Evolutionary conservation across 2,113 vertebrate species (phyloP), one percentile per base, ranked within the genome.

Genomic region (Larimichthys polyactis): DNA sequence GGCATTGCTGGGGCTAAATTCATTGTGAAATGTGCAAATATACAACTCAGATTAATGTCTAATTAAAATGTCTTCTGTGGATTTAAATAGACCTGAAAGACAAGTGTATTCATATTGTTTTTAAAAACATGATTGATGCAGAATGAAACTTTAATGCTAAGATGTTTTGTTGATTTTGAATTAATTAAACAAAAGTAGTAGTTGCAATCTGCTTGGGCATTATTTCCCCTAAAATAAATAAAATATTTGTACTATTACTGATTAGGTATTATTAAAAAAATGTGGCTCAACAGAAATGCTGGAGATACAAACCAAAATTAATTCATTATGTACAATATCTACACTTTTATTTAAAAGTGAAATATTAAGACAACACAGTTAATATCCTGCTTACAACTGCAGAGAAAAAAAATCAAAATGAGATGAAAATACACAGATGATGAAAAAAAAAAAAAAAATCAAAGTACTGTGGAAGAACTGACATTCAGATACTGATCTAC

Each of bases 301-400:
- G 0, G 8, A 36, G 22, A 71, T 11, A 58, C 3, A 16, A 71
- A 74, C 67, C 4, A 57, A 69, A 11, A 11, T n/a, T 40, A 57
- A 17, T 44, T 24, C 2, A 49, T 43, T 54, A 5, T 68, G 29
- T 44, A 66, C 15, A 71, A 66, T 63, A 20, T 71, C 12, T 24
- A 44, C 16, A 46, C 11, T 57, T 89, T 90, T 83, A 90, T 92
- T 88, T 76, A 76, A 80, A 79, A 87, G 57, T 73, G 5, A 82
- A 24, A 78, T 67, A 10, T 44, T 48, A 36, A 68, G 7, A 74
- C 59, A 57, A 15, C 48, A 68, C 17, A 49, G 20, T 52, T 64
- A 71, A 79, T 51, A 64, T 55, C 15, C 11, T 40, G n/a, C 3
- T 73, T 1, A 67, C 54, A 11, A 24, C 22, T 57, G 40, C 49